A percentile compares a stretch with the other conserved stretches of the same genome.
Conservation (phyloP, 2,113 vertebrate genomes). For the Lamprotornis superbus region DNA sequence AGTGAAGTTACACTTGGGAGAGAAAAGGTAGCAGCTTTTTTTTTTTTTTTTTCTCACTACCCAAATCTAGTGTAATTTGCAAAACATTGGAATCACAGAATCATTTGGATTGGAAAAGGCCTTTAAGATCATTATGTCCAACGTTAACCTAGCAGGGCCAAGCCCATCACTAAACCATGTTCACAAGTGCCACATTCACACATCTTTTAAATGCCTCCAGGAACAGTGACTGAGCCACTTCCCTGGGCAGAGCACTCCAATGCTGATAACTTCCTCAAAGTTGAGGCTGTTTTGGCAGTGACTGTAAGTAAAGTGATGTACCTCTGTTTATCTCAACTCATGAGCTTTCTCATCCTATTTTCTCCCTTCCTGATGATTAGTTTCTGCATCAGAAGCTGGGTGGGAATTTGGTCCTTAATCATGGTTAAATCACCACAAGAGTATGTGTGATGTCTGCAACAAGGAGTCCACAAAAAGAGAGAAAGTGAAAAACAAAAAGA, state of each 20-base stretch:
- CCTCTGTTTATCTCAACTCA: background rate
- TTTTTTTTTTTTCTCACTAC: background rate
- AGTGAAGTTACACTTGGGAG: background rate
- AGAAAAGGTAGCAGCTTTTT: background rate
- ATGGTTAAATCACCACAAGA: background rate
- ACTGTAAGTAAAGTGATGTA: background rate
- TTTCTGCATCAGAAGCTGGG: background rate
- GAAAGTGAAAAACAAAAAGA: background rate
- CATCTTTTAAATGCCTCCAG: background rate
- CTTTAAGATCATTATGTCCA: background rate
- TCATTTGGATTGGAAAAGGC: background rate
- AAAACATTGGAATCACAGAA: background rate
- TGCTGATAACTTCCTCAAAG: background rate
- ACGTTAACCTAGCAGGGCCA: background rate
- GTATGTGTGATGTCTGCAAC: background rate
- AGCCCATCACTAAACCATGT: background rate
- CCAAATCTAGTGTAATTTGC: background rate
- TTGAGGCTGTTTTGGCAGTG: background rate
- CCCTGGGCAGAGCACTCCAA: background rate
- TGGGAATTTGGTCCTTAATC: background rate
- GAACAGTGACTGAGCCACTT: background rate
- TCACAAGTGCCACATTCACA: background rate
- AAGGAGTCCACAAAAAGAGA: background rate
- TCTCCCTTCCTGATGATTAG: background rate
- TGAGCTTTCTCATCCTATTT: background rate